Evolutionary conservation across 2,113 vertebrate genomes (phyloP), one percentile per base, ranked within the genome.

Genomic region (Neoarius graeffei): DNA sequence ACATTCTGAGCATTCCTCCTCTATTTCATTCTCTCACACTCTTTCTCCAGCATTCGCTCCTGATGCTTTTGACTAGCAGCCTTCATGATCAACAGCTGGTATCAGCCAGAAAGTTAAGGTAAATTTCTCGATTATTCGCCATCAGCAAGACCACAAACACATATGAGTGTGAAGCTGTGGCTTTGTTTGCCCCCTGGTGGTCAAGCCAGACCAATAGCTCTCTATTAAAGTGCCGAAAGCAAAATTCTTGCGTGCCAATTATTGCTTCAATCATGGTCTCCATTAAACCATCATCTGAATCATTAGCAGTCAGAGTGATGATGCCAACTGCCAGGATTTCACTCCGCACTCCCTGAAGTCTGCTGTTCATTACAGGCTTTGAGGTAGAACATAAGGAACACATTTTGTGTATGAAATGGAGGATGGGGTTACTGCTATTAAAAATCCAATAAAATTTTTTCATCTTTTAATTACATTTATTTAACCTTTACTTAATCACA

Each of bases 1-100:
- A 88, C 94, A 95, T 96, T 93, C 95, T 93, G 73, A 88, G 92
- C 93, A 94, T 95, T 95, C 95, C 91, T 64, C 6, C 23, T 17
- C 71, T 83, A 19, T 73, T 59, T 87, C 54, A 71, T 54, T 67
- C 69, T 89, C 48, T 85, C 42, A 60, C 74, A 50, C 56, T 83
- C 64, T 71, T 10, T 81, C n/a, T 62, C 25, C 64, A 57, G 35
- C 56, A 15, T 66, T 79, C 86, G 52, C 50, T 59, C 83, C 48
- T 15, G n/a, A 64, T 52, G 54, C 71, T n/a, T 42, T 85, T 73
- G 82, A 62, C 50, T 23, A 81, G 83, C 54, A 83, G 85, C 57
- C 25, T 54, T 82, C 67, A 80, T 80, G 83, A 87, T 87, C 88
- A 83, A 77, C 83, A 85, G 66, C 84, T 91, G 74, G 83, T 30